Conservation (phyloP, 2,888 invertebrate species). For the Netelia melanura region DNA sequence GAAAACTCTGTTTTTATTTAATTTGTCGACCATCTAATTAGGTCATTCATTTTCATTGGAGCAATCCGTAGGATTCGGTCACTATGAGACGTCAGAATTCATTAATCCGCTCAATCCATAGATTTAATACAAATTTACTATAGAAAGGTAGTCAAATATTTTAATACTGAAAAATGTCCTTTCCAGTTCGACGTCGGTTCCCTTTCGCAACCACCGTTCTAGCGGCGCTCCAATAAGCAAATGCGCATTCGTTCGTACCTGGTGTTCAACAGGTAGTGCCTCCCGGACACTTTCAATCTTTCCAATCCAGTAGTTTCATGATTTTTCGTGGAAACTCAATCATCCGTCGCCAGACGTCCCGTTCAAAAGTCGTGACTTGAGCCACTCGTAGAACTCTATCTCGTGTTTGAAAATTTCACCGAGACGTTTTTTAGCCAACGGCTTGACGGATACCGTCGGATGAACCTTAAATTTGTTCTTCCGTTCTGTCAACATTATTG, state of each 20-base stretch:
- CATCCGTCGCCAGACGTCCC: conserved; percentile 76
- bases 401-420: conserved; percentile 85
- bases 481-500: conserved; percentile 80
- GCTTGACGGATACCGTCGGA: conserved; percentile 58
- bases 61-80: background rate
- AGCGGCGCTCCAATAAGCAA: background rate
- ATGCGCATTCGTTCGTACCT: background rate
- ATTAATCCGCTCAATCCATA: background rate
- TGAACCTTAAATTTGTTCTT: conserved; percentile 78
- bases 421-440: conserved; percentile 71
- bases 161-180: background rate
- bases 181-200: background rate
- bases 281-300: background rate
- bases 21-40: no score
- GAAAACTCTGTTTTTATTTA: no score
- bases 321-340: conserved; percentile 28
- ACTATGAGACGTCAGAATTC: background rate
- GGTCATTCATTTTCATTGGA: no score
- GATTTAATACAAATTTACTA: background rate
- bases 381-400: conserved; percentile 87
- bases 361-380: conserved; percentile 85
- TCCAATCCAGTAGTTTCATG: background rate
- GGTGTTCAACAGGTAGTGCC: background rate
- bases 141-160: background rate
- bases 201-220: background rate